phyloP scores from a whole-genome alignment of 2,113 vertebrate genomes.

The Tychaedon coryphoeus region DNA sequence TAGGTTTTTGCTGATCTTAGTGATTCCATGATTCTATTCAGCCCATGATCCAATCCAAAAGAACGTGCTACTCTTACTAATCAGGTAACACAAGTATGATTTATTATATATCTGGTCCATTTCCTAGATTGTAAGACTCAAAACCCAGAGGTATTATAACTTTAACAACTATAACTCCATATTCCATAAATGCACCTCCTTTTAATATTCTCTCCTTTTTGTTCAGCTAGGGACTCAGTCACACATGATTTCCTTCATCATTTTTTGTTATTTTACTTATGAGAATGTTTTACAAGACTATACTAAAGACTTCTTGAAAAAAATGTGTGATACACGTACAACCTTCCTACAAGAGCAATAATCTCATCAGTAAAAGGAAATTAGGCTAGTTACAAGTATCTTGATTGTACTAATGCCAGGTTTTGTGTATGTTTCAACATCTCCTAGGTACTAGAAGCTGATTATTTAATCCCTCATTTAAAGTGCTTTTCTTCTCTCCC shows the following conservation, averaged over 20 bases:
- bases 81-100: not conserved
- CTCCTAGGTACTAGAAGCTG: not conserved
- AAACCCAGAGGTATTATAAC: not conserved
- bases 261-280: not conserved
- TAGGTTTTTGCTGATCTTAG: not conserved
- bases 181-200: not conserved
- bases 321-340: not conserved
- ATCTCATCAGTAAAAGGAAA: not conserved
- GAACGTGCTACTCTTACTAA: fast-evolving
- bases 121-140: not conserved
- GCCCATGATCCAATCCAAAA: not conserved
- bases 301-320: not conserved
- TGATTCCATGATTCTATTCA: not conserved
- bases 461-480: not conserved
- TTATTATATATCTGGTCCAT: not conserved
- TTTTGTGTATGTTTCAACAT: not conserved
- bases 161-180: not conserved
- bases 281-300: not conserved
- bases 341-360: not conserved
- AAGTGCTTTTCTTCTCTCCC: not conserved
- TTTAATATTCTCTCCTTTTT: not conserved
- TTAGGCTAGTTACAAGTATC: not conserved
- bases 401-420: not conserved
- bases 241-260: not conserved
- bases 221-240: not conserved